Evolutionary conservation across 1,140 invertebrate genomes (phyloP).

Genomic region (Monochamus saltuarius): DNA sequence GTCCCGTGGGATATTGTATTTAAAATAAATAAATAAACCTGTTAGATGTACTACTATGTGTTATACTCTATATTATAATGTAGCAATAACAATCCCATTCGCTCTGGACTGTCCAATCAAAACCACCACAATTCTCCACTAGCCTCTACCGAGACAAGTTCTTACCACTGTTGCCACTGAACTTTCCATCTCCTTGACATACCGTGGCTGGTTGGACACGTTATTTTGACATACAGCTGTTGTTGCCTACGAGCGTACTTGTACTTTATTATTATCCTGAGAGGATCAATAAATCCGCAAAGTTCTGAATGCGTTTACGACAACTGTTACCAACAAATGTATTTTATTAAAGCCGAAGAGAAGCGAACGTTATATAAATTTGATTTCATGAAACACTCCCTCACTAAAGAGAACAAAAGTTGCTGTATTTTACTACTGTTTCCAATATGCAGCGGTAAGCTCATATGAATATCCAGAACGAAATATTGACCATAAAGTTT

Average conservation of each 20-base stretch:
- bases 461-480: neutral
- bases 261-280: conserved; percentile 1
- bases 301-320: conserved; percentile 17
- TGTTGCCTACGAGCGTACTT: conserved; percentile 15
- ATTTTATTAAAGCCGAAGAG: conserved; percentile 15
- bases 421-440: conserved; percentile 1
- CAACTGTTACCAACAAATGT: conserved; percentile 17
- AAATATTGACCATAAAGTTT: neutral
- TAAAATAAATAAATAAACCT: no score
- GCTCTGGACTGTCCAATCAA: no score
- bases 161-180: conserved; percentile 8
- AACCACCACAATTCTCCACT: no score
- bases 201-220: conserved; percentile 10
- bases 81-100: no score
- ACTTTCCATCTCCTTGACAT: conserved; percentile 18
- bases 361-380: conserved; percentile 8
- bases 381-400: neutral
- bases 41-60: no score
- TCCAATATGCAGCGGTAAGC: neutral
- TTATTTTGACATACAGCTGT: conserved; percentile 19
- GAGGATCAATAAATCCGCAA: conserved; percentile 17
- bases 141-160: neutral
- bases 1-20: no score
- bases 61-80: no score
- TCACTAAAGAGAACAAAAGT: neutral